phyloP scores from a whole-genome alignment of 2,888 invertebrate species.

The Melanargia galathea region DNA sequence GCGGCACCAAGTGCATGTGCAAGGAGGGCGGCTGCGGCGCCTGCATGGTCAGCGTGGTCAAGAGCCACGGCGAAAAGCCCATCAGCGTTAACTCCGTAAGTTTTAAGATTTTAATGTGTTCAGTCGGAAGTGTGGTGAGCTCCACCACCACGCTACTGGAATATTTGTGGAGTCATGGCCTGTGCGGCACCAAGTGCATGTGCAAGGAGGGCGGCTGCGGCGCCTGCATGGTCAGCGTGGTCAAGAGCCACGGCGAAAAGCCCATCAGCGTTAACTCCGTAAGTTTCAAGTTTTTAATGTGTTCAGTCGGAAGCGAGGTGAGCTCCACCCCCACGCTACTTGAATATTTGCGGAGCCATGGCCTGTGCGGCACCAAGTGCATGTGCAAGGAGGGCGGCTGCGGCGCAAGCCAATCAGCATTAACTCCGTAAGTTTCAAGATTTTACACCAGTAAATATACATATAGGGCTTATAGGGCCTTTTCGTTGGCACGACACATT shows the following conservation, averaged over 20 bases:
- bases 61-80: conserved; percentile 51
- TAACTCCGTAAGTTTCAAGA: conserved; percentile 80
- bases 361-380: conserved; percentile 84
- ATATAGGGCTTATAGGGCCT: not conserved
- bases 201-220: conserved; percentile 87
- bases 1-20: conserved; percentile 86
- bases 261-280: conserved; percentile 84
- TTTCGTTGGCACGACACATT: too few species aligned
- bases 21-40: conserved; percentile 86
- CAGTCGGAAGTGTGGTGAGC: conserved; percentile 82
- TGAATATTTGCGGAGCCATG: conserved; percentile 78
- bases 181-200: conserved; percentile 86
- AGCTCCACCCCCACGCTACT: conserved; percentile 79
- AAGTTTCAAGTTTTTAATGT: conserved; percentile 45
- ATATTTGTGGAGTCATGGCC: conserved; percentile 78
- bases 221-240: conserved; percentile 79
- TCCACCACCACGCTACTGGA: conserved; percentile 79
- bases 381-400: conserved; percentile 88
- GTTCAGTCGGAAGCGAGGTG: conserved; percentile 81
- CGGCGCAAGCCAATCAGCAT: conserved; percentile 80
- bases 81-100: conserved; percentile 85
- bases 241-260: conserved; percentile 50
- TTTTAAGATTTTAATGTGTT: conserved; percentile 11
- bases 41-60: conserved; percentile 77
- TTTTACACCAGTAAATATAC: conserved; percentile 13